These are phyloP conservation scores for Gerris buenoi DNA, from an alignment of 1,140 invertebrate genomes.

Conservation along the genomic window DNA sequence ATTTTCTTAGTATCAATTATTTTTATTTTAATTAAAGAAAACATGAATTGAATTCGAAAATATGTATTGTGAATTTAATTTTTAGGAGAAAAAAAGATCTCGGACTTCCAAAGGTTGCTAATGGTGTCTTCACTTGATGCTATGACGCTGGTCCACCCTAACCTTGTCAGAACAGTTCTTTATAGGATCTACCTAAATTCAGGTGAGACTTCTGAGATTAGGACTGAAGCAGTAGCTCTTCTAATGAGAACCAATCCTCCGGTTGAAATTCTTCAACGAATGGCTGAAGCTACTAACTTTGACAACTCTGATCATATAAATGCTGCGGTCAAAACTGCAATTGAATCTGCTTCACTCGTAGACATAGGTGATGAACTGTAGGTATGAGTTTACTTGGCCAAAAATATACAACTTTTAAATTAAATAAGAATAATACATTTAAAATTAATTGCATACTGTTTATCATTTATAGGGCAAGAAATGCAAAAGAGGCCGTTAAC, in stretches of 20 bases:
- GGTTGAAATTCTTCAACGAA: constrained; percentile 42
- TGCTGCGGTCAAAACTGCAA: constrained; percentile 40
- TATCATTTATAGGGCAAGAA: too few species aligned
- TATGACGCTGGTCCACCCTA: constrained; percentile 34
- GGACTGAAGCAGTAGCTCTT: constrained; percentile 42
- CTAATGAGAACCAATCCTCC: constrained; percentile 41
- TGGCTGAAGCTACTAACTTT: constrained; percentile 47
- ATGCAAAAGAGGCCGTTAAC: constrained; percentile 36
- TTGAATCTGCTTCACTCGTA: constrained; percentile 32
- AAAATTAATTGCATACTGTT: neutral
- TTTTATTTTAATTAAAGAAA: too few species aligned
- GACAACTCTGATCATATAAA: constrained; percentile 44
- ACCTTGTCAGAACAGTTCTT: constrained; percentile 35
- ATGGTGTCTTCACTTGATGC: constrained; percentile 40
- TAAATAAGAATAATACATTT: neutral
- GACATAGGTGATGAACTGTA: constrained; percentile 6
- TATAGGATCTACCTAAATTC: constrained; percentile 49
- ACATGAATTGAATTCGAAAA: too few species aligned
- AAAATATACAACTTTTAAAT: neutral
- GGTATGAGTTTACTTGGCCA: neutral
- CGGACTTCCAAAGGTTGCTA: constrained; percentile 41
- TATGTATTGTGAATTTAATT: too few species aligned
- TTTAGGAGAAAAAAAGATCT: constrained; percentile 31
- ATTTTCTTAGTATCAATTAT: too few species aligned
- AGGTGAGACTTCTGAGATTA: constrained; percentile 43